Conservation (phyloP, 92 coral and sea anemone genomes). For the Desmophyllum pertusum region DNA sequence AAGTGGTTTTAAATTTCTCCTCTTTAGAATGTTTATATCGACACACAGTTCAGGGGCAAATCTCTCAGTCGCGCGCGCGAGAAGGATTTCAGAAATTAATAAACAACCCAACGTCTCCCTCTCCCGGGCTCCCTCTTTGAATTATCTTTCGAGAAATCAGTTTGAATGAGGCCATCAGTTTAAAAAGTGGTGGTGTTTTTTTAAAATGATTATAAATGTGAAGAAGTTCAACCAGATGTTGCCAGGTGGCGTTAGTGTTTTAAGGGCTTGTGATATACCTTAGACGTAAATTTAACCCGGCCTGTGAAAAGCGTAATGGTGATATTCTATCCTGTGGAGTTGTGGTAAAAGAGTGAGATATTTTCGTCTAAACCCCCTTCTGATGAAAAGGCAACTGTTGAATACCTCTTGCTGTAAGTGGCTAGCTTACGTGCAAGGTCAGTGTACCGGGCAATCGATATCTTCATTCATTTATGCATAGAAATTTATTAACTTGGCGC, state of each 20-base stretch:
- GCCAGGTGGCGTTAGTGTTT: neutral
- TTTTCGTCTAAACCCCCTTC: slow-evolving; percentile 12
- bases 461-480: slow-evolving; percentile 6
- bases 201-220: neutral
- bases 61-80: neutral
- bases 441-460: slow-evolving; percentile 16
- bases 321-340: neutral
- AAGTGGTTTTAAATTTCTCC: slow-evolving; percentile 36
- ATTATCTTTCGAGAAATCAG: no score
- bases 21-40: slow-evolving; percentile 17
- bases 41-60: neutral
- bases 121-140: no score
- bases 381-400: slow-evolving; percentile 12
- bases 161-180: no score
- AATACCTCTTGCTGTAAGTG: slow-evolving; percentile 18
- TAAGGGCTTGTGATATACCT: neutral
- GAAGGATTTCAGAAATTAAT: no score
- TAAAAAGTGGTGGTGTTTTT: neutral
- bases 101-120: neutral
- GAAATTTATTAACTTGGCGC: slow-evolving; percentile 9
- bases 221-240: neutral
- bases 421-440: slow-evolving; percentile 5
- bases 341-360: neutral
- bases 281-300: slow-evolving; percentile 12
- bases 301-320: neutral